These are phyloP conservation scores for Heliothis subflexa DNA, from an alignment of 1,140 invertebrate species.

Conservation along the genomic window DNA sequence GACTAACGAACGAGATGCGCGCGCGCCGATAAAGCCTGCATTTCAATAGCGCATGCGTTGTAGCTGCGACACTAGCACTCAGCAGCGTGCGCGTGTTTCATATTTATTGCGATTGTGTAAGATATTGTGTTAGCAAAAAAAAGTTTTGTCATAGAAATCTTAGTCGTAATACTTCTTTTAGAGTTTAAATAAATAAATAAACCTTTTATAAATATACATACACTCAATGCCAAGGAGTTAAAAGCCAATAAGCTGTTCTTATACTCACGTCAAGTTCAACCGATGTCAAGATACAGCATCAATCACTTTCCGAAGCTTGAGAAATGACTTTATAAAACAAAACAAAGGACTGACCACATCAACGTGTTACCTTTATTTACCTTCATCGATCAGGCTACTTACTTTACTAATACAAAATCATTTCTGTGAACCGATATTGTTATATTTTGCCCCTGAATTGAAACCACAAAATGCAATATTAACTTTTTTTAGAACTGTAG, in stretches of 20 bases:
- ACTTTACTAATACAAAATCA: slow-evolving; percentile 31
- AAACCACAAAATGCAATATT: slow-evolving; percentile 68
- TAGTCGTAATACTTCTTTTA: neutral
- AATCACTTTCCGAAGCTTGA: slow-evolving; percentile 37
- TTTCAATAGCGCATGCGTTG: slow-evolving; percentile 69
- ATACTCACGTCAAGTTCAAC: slow-evolving; percentile 8
- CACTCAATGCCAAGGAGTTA: neutral
- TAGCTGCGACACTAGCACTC: slow-evolving; percentile 52
- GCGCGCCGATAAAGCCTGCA: slow-evolving; percentile 67
- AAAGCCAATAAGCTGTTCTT: neutral
- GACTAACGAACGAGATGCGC: slow-evolving; percentile 76
- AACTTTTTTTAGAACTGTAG: slow-evolving; percentile 55
- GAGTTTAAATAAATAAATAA: neutral
- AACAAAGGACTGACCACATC: neutral
- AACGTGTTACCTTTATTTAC: slow-evolving; percentile 22
- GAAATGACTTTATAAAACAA: slow-evolving; percentile 27
- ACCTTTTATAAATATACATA: neutral
- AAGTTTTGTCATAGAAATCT: neutral
- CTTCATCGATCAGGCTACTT: neutral
- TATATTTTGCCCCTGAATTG: slow-evolving; percentile 35
- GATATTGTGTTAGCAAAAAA: slow-evolving; percentile 41
- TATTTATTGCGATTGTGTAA: slow-evolving; percentile 45
- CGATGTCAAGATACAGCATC: slow-evolving; percentile 28
- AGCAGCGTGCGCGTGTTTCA: slow-evolving; percentile 3
- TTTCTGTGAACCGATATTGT: slow-evolving; percentile 17